Conservation (phyloP, 1,140 invertebrate species). For the Drosophila persimilis region DNA sequence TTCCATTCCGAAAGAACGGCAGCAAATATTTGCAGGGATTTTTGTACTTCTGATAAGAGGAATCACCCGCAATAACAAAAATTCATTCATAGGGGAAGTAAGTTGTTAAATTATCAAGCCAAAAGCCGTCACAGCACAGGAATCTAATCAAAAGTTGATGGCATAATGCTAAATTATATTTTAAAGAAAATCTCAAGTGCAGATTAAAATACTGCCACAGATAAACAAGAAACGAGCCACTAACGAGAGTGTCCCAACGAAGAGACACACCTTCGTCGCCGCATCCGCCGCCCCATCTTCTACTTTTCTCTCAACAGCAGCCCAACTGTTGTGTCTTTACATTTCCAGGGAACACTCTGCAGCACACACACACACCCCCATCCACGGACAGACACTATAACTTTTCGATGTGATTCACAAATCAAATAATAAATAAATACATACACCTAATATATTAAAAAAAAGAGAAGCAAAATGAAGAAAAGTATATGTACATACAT, state of each 20-base stretch:
- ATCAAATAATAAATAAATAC: constrained; percentile 72
- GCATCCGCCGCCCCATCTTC: not conserved
- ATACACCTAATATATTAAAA: constrained; percentile 37
- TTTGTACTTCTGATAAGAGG: constrained; percentile 23
- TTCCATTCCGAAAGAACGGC: constrained; percentile 10
- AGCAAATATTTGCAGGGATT: constrained; percentile 18
- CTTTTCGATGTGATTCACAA: constrained; percentile 70
- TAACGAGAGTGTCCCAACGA: constrained; percentile 43
- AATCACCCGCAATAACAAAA: constrained; percentile 41
- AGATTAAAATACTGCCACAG: constrained; percentile 74
- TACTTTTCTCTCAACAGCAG: constrained; percentile 15
- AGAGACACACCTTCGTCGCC: constrained; percentile 45
- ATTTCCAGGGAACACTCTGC: constrained; percentile 69
- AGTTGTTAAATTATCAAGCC: constrained; percentile 67
- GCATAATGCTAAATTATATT: constrained; percentile 65
- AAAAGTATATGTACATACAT: constrained; percentile 36
- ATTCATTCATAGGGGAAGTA: constrained; percentile 62
- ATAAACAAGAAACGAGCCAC: constrained; percentile 59
- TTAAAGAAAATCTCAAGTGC: constrained; percentile 57
- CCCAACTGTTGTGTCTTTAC: constrained; percentile 55
- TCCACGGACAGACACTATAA: constrained; percentile 22
- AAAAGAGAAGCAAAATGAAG: constrained; percentile 45
- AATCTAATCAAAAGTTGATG: constrained; percentile 64
- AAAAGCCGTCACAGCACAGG: constrained; percentile 28
- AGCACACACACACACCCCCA: constrained; percentile 33